Conservation (phyloP, 92 coral and sea anemone species). For the Anthopleura xanthogrammica region DNA sequence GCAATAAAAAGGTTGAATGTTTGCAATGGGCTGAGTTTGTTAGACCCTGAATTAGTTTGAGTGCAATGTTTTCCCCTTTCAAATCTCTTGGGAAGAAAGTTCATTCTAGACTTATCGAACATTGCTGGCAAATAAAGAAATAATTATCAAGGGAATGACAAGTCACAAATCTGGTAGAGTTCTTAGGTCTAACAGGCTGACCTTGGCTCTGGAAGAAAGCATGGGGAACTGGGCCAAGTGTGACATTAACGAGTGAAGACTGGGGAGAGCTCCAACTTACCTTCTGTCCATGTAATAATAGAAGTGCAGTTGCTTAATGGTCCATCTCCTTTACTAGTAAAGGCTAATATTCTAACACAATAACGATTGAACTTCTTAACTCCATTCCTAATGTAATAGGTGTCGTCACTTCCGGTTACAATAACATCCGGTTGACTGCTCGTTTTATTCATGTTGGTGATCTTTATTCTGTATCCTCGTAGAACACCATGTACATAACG, state of each 20-base stretch:
- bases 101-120: no score
- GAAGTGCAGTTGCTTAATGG: slow-evolving; percentile 45
- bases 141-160: no score
- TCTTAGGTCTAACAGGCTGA: background rate
- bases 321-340: slow-evolving; percentile 64
- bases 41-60: no score
- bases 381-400: slow-evolving; percentile 5
- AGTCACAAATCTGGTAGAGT: background rate
- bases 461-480: slow-evolving; percentile 50
- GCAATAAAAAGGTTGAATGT: background rate
- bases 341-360: slow-evolving; percentile 58
- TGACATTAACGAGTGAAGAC: background rate
- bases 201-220: background rate
- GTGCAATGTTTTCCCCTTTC: no score
- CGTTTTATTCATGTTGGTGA: slow-evolving; percentile 29
- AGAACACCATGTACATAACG: slow-evolving; percentile 46
- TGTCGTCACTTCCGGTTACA: slow-evolving; percentile 20
- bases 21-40: no score
- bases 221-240: background rate
- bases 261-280: slow-evolving; percentile 3
- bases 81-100: no score
- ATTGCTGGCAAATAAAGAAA: no score
- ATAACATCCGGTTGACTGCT: background rate
- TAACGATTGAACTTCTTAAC: slow-evolving; percentile 17
- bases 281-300: slow-evolving; percentile 55